Conservation (phyloP, 2,113 vertebrate species). For the Paramormyrops kingsleyae region DNA sequence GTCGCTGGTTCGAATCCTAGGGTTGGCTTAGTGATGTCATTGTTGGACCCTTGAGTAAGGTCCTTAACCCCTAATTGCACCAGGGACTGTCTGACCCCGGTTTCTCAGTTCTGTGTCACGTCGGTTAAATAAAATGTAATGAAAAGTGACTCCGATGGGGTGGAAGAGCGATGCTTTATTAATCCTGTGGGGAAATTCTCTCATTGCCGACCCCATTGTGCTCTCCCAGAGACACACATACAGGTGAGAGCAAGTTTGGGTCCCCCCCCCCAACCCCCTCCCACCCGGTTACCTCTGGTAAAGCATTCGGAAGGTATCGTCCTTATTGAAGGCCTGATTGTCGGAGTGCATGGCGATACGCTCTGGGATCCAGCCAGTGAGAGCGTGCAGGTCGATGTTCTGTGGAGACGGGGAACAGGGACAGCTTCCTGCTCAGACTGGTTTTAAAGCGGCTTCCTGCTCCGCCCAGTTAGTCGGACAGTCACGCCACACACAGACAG, state of each 20-base stretch:
- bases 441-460: neutral
- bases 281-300: constrained; percentile 74
- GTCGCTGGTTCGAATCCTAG: neutral
- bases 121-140: neutral
- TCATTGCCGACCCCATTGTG: neutral
- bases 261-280: neutral
- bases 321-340: constrained; percentile 90
- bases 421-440: neutral
- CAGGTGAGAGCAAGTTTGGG: neutral
- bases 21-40: neutral
- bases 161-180: neutral
- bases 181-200: neutral
- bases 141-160: neutral
- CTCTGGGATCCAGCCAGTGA: constrained; percentile 98
- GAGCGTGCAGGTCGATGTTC: constrained; percentile 96
- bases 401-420: constrained; percentile 32
- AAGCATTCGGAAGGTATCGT: constrained; percentile 92
- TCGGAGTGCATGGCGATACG: constrained; percentile 98
- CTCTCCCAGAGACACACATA: neutral
- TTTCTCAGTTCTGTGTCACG: neutral
- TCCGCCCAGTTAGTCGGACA: neutral
- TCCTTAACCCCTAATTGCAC: neutral
- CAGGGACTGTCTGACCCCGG: neutral
- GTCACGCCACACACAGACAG: neutral
- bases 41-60: neutral